Conservation (phyloP, 2,888 invertebrate species). For the Aphodius granarius region DNA sequence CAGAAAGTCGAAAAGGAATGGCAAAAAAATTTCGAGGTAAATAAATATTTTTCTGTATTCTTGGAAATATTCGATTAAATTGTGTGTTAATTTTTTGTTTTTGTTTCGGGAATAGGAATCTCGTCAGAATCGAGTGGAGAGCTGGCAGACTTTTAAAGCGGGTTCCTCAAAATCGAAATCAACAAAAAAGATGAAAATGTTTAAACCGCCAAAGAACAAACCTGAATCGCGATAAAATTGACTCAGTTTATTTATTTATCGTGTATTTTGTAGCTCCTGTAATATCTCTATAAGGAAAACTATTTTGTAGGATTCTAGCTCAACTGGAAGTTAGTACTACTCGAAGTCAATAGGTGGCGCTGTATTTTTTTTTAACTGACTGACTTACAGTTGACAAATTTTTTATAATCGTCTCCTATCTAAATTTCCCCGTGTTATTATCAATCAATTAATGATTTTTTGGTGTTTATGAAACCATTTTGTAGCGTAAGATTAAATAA, state of each 20-base stretch:
- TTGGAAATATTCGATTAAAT: background rate
- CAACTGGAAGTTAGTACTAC: background rate
- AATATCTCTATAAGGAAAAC: background rate
- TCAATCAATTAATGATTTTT: background rate
- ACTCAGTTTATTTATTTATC: conserved; percentile 14
- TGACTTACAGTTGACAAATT: too few relatives aligned
- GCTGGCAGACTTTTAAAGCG: conserved; percentile 90
- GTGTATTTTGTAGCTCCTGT: background rate
- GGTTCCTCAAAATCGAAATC: conserved; percentile 66
- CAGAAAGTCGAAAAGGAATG: conserved; percentile 91
- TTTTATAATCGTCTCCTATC: background rate
- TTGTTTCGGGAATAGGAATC: conserved; percentile 68
- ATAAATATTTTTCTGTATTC: background rate
- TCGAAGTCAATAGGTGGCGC: background rate
- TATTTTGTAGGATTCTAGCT: background rate
- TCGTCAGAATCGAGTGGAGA: conserved; percentile 86
- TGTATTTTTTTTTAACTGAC: background rate
- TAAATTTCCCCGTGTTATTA: background rate
- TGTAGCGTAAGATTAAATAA: background rate
- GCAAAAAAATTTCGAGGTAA: conserved; percentile 97
- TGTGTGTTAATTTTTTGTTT: conserved; percentile 14
- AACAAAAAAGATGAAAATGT: conserved; percentile 77
- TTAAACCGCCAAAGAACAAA: conserved; percentile 92
- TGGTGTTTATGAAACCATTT: background rate
- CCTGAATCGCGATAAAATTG: conserved; percentile 81